Conservation (phyloP, 2,113 vertebrate species). For the Proteles cristata region DNA sequence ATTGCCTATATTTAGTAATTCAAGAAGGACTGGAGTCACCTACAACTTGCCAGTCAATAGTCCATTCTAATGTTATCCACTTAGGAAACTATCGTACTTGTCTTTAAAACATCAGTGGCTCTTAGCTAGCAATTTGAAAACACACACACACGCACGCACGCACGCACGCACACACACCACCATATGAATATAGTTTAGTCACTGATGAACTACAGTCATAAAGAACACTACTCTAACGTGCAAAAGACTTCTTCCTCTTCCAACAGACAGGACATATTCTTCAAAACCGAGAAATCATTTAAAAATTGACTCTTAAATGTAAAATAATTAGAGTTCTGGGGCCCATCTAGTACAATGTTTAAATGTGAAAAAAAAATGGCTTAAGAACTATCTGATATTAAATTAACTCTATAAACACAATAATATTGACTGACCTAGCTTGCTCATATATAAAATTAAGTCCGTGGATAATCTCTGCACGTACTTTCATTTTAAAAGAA, state of each 20-base stretch:
- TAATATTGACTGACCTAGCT: not conserved
- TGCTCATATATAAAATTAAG: constrained; percentile 22
- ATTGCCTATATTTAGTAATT: constrained; percentile 52
- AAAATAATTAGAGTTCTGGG: not conserved
- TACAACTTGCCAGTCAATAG: constrained; percentile 42
- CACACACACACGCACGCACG: not conserved
- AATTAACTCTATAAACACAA: constrained; percentile 28
- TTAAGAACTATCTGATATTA: constrained; percentile 38
- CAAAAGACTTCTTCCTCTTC: not conserved
- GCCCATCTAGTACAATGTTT: constrained; percentile 7
- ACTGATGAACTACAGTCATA: not conserved
- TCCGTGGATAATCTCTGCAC: not conserved
- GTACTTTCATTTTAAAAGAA: constrained; percentile 3
- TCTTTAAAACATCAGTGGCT: not conserved
- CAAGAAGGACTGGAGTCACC: not conserved
- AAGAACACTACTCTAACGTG: not conserved
- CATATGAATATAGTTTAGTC: not conserved
- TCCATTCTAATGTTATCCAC: constrained; percentile 24
- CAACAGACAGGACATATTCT: not conserved
- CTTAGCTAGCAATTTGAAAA: constrained; percentile 9
- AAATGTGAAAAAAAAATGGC: not conserved
- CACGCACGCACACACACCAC: not conserved
- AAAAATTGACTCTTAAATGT: constrained; percentile 41
- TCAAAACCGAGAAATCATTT: constrained; percentile 16
- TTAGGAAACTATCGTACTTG: constrained; percentile 24